Evolutionary conservation across 1,140 invertebrate genomes (phyloP).

Genomic region (Rhopalosiphum maidis): DNA sequence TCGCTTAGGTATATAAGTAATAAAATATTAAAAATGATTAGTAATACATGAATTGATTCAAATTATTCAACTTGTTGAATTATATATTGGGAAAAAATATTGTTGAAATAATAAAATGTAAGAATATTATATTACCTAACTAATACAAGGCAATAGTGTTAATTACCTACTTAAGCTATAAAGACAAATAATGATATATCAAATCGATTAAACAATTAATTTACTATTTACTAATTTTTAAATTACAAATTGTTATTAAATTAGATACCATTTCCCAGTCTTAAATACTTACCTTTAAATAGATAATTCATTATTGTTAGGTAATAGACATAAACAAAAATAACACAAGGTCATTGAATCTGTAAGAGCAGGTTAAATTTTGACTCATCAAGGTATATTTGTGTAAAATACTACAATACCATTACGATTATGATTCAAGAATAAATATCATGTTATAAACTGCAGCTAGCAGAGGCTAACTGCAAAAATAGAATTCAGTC

Average conservation of each 20-base stretch:
- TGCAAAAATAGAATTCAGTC: background rate
- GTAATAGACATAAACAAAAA: background rate
- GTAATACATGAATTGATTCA: background rate
- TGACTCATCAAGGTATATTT: background rate
- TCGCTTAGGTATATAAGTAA: background rate
- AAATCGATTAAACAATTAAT: background rate
- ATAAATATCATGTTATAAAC: background rate
- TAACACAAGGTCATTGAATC: background rate
- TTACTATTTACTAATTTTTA: background rate
- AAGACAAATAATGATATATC: background rate
- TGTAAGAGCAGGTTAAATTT: background rate
- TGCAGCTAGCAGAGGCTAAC: background rate
- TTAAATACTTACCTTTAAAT: slow-evolving; percentile 1
- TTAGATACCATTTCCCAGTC: background rate
- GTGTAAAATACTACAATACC: background rate
- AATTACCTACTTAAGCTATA: background rate
- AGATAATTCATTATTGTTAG: background rate
- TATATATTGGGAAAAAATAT: too few species aligned
- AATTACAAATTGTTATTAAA: background rate
- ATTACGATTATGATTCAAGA: background rate
- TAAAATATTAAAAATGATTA: too few species aligned
- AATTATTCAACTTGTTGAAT: background rate
- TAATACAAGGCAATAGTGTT: background rate
- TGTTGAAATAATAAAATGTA: too few species aligned
- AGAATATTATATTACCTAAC: background rate